phyloP scores from a whole-genome alignment of 1,140 invertebrate genomes.

The Scaptomyza graminum region DNA sequence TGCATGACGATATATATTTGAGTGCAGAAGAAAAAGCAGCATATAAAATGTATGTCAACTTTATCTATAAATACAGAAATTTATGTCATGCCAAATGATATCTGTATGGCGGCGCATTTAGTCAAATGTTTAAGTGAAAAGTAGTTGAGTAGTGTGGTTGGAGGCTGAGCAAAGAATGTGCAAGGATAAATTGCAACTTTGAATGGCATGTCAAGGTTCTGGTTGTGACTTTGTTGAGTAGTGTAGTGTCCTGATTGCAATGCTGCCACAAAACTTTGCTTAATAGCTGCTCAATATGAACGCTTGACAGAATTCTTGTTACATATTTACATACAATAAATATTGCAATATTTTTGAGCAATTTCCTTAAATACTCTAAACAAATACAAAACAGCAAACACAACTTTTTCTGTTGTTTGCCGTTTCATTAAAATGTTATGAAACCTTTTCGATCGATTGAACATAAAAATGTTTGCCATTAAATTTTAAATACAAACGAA shows the following conservation, averaged over 20 bases:
- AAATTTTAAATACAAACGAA: conserved; percentile 76
- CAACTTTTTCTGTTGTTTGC: neutral
- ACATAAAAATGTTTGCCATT: conserved; percentile 77
- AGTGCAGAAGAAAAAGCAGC: neutral
- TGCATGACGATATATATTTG: conserved; percentile 4
- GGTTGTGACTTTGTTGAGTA: conserved; percentile 50
- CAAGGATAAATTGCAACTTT: conserved; percentile 33
- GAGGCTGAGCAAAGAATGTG: neutral
- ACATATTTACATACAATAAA: no score
- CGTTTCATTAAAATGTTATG: conserved; percentile 79
- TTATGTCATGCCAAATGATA: conserved; percentile 72
- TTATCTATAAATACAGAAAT: conserved; percentile 20
- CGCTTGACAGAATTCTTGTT: neutral
- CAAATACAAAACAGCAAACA: no score
- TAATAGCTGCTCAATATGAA: conserved; percentile 28
- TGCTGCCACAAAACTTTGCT: neutral
- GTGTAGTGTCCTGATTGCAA: conserved; percentile 29
- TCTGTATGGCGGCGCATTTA: conserved; percentile 74
- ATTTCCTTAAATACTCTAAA: no score
- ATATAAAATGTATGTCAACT: conserved; percentile 74
- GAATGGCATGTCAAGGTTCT: conserved; percentile 72
- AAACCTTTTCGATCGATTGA: conserved; percentile 78
- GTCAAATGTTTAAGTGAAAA: conserved; percentile 59
- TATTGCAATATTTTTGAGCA: no score
- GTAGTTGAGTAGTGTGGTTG: no score